Percentiles rank a stretch among this genome's conserved stretches.
These are phyloP conservation scores for Xylocopa sonorina DNA, from an alignment of 1,140 invertebrate species.

Conservation along the genomic window DNA sequence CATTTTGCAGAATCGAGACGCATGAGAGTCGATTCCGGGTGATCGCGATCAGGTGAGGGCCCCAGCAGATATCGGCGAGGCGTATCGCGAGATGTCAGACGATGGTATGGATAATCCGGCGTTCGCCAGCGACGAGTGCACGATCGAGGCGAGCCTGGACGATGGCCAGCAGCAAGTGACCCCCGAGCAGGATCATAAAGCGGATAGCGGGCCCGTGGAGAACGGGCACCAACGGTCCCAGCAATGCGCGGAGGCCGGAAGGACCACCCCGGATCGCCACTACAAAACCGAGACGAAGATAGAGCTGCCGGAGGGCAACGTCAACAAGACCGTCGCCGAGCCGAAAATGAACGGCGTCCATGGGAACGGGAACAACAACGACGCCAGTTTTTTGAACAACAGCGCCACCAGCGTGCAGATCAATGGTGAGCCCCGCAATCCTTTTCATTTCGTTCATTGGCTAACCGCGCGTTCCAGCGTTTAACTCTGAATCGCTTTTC, in stretches of 20 bases:
- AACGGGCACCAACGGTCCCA: conserved; percentile 76
- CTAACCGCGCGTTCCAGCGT: too few relatives aligned
- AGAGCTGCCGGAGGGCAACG: conserved; percentile 74
- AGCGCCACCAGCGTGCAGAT: conserved; percentile 75
- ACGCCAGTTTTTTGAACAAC: conserved; percentile 79
- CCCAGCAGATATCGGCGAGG: conserved; percentile 54
- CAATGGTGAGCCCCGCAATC: conserved; percentile 69
- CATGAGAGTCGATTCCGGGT: conserved; percentile 64
- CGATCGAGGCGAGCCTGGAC: conserved; percentile 42
- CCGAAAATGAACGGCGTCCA: conserved; percentile 77
- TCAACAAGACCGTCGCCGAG: conserved; percentile 64
- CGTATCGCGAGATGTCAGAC: conserved; percentile 69
- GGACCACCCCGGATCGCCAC: conserved; percentile 69
- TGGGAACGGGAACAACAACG: conserved; percentile 79
- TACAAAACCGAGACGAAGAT: conserved; percentile 78
- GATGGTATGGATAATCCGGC: conserved; percentile 78
- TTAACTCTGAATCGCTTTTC: too few relatives aligned
- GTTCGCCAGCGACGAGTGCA: conserved; percentile 73
- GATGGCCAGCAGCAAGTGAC: conserved; percentile 61
- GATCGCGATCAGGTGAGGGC: conserved; percentile 57
- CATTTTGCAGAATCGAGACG: conserved; percentile 64
- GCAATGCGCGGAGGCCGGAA: conserved; percentile 75
- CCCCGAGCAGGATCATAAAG: conserved; percentile 68
- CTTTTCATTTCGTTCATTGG: too few relatives aligned
- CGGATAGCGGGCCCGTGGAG: conserved; percentile 62